Percentiles rank a stretch among this genome's conserved stretches.
Evolutionary conservation across 2,113 vertebrate species (phyloP).

Genomic region (Thalassoma bifasciatum): DNA sequence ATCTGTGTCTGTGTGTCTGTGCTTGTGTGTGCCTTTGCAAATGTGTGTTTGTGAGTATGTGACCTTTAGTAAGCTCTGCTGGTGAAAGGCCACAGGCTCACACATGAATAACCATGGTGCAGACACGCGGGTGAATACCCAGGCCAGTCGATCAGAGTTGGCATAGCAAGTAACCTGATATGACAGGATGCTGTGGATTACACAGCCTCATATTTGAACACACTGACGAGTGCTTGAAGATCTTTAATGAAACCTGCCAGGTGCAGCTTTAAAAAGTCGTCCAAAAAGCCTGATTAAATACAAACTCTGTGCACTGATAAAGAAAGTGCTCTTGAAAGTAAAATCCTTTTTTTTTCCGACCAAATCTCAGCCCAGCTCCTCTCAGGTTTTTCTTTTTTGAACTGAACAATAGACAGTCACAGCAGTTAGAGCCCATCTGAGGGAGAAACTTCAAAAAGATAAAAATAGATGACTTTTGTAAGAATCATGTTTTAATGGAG

Average conservation of each 20-base stretch:
- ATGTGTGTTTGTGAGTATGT: constrained; percentile 27
- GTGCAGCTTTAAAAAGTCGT: constrained; percentile 2
- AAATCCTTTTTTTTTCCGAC: neutral
- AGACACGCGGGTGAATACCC: constrained; percentile 64
- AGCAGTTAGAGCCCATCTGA: neutral
- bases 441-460: neutral
- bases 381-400: neutral
- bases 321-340: neutral
- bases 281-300: neutral
- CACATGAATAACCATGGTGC: constrained; percentile 71
- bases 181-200: constrained; percentile 42
- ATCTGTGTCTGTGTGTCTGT: constrained; percentile 29
- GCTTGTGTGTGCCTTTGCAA: constrained; percentile 8
- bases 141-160: constrained; percentile 49
- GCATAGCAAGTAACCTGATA: constrained; percentile 56
- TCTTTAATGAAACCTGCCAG: constrained; percentile 33
- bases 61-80: constrained; percentile 65
- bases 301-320: neutral
- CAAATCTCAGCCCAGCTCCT: constrained; percentile 1
- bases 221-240: constrained; percentile 2
- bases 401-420: neutral
- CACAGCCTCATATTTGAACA: constrained; percentile 11
- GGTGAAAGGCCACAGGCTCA: constrained; percentile 70
- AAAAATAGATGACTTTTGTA: constrained; percentile 29
- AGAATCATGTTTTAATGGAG: constrained; percentile 14